Conservation (phyloP, 2,888 invertebrate species). For the Noctua janthina region DNA sequence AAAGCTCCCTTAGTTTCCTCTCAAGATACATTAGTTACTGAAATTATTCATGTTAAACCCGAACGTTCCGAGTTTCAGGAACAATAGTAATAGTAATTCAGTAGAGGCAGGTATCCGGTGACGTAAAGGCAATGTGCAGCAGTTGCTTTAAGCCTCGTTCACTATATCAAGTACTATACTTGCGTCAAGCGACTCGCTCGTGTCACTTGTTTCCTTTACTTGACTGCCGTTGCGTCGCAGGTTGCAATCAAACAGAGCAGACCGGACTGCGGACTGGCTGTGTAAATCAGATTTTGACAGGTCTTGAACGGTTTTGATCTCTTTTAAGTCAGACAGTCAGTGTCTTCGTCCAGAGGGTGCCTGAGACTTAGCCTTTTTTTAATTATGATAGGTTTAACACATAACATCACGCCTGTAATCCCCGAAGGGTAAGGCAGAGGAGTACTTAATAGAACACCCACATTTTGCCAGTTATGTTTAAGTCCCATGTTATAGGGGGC, state of each 20-base stretch:
- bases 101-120: not conserved
- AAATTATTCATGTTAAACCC: slow-evolving; percentile 29
- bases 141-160: not conserved
- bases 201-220: too few species aligned
- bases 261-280: not conserved
- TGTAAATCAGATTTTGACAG: not conserved
- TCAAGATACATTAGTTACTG: not conserved
- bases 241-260: not conserved
- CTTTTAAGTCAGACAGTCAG: not conserved
- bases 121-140: not conserved
- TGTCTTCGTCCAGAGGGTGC: too few species aligned
- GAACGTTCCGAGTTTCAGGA: slow-evolving; percentile 17
- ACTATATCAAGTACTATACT: too few species aligned
- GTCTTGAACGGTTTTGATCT: not conserved
- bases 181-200: too few species aligned
- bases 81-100: slow-evolving; percentile 14
- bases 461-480: too few species aligned
- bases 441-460: too few species aligned
- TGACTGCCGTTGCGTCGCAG: too few species aligned
- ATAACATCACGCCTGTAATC: too few species aligned
- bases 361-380: too few species aligned
- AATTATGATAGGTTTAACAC: too few species aligned
- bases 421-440: too few species aligned
- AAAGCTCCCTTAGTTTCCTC: not conserved
- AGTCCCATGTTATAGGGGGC: too few species aligned